Base-by-base conservation (phyloP, 2,797 vertebrate species). In the Muscicapa comitata region DNA sequence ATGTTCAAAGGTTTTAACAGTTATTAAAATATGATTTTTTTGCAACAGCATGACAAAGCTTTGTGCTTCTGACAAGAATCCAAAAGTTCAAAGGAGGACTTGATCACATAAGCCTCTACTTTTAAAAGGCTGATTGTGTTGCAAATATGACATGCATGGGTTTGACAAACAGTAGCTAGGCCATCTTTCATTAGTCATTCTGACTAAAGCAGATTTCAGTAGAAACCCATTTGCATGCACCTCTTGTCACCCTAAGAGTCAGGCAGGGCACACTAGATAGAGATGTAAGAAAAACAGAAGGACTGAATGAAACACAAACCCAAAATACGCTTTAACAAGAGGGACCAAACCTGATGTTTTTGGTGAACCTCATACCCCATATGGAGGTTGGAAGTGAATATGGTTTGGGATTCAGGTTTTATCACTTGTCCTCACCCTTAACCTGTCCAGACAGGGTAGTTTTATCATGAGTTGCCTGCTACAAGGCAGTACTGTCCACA, bases 1-100 rank as follows among this genome's bases (percentile, higher is more conserved):
- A 74, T 50, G 50, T 93, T 91, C 72, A 89, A 89, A 85, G 45
- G n/a, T 68, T 66, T 95, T 92, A 90, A 59, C 37, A 76, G 53
- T 84, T 93, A 84, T 61, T 95, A 94, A 95, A 88, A 89, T 68
- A 53, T 3, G 10, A 86, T 57, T 90, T 81, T 81, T 79, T 78
- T 95, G 66, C 83, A 86, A 82, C 45, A 76, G 48, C 63, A 26
- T 76, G 63, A 82, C 80, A 82, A 86, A 93, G 67, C 59, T 94
- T 89, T 90, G 26, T 81, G 71, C 47, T 67, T 48, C 53, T 90
- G 79, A 82, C 0, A 0, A 91, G 86, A 89, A 91, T 67, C 17
- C 55, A 51, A 20, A 88, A 90, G 77, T 95, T 95, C 90, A 93
- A 94, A 95, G 77, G 80, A 90, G 90, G 71, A 26, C 59, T 90